These are phyloP conservation scores for Propithecus deckenii DNA, from an alignment of 2,797 vertebrate genomes.

Conservation along the genomic window DNA sequence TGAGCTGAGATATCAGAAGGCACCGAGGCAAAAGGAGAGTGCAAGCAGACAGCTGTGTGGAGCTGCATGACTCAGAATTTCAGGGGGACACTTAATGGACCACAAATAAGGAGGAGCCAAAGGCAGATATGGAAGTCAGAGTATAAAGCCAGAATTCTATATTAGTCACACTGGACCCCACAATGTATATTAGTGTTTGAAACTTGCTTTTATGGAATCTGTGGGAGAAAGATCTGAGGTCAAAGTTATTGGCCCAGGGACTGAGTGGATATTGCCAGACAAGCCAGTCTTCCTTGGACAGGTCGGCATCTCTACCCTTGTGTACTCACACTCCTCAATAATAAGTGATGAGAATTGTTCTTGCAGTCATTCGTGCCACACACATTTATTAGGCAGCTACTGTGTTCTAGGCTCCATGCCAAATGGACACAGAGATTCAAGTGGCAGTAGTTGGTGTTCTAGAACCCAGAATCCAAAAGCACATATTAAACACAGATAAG, in stretches of 20 bases:
- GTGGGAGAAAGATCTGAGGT: not conserved
- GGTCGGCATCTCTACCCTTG: not conserved
- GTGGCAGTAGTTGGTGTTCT: not conserved
- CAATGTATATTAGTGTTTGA: not conserved
- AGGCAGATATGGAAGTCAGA: not conserved
- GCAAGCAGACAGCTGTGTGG: not conserved
- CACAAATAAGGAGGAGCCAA: not conserved
- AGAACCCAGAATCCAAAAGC: not conserved
- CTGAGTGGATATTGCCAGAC: not conserved
- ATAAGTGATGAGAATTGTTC: not conserved
- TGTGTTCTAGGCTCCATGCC: not conserved
- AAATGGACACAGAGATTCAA: not conserved
- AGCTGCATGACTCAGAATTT: not conserved
- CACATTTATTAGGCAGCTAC: conserved; percentile 14
- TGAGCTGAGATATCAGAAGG: not conserved
- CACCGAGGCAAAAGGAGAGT: not conserved
- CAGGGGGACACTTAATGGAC: not conserved
- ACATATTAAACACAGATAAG: not conserved
- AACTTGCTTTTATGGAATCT: not conserved
- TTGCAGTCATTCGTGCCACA: not conserved
- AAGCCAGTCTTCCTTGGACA: not conserved
- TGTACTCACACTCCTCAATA: not conserved
- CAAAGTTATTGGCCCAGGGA: not conserved
- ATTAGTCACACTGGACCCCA: not conserved
- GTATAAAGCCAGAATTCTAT: not conserved